Percentiles rank a stretch among this genome's conserved stretches.
phyloP scores from a whole-genome alignment of 2,113 vertebrate species.

The Dipodomys merriami region DNA sequence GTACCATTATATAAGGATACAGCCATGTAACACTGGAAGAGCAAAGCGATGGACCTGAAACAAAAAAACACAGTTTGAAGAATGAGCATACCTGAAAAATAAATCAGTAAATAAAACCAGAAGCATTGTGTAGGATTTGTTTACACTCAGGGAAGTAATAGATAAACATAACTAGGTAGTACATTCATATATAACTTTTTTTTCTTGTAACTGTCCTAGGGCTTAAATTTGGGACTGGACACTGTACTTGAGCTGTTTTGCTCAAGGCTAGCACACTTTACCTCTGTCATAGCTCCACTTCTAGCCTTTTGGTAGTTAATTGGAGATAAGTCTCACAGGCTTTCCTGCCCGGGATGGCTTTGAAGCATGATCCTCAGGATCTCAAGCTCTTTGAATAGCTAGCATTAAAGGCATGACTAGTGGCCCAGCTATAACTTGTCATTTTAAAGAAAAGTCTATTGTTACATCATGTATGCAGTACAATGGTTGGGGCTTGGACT shows the following conservation, averaged over 20 bases:
- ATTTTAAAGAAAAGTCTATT: not conserved
- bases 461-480: not conserved
- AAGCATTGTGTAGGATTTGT: not conserved
- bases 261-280: too few relatives aligned
- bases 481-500: not conserved
- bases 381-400: too few relatives aligned
- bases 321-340: too few relatives aligned
- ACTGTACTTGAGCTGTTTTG: too few relatives aligned
- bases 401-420: too few relatives aligned
- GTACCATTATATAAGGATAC: conserved; percentile 91
- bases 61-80: conserved; percentile 33
- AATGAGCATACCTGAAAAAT: not conserved
- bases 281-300: too few relatives aligned
- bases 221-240: too few relatives aligned
- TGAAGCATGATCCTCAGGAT: too few relatives aligned
- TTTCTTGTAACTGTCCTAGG: too few relatives aligned
- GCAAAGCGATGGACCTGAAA: conserved; percentile 96
- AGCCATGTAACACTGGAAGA: conserved; percentile 95
- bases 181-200: not conserved
- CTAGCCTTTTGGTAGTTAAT: too few relatives aligned
- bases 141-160: not conserved
- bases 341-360: too few relatives aligned
- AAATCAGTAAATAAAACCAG: not conserved
- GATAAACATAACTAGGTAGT: not conserved
- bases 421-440: too few relatives aligned